Conservation (phyloP, 2,888 invertebrate species). For the Euzophera pinguis region DNA sequence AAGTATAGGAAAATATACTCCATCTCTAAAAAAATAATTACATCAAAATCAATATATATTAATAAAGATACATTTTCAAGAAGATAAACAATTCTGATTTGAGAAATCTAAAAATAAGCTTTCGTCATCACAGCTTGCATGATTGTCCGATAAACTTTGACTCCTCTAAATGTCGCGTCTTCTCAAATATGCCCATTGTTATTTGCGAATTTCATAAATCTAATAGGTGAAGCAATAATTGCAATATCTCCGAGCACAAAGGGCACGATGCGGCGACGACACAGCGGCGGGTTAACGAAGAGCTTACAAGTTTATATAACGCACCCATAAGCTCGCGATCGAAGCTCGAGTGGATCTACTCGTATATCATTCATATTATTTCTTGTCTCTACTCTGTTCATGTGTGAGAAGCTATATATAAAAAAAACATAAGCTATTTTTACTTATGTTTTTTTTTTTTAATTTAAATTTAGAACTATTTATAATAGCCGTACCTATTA, state of each 20-base stretch:
- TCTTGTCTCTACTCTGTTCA: no score
- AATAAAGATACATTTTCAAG: no score
- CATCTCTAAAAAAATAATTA: no score
- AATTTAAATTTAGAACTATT: no score
- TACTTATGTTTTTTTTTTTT: no score
- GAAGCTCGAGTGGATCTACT: background rate
- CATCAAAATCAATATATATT: no score
- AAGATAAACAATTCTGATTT: background rate
- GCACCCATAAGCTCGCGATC: background rate
- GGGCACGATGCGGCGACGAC: background rate
- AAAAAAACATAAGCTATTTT: no score
- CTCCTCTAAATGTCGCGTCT: background rate
- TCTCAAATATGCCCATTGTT: slow-evolving; percentile 6
- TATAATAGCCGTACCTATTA: no score
- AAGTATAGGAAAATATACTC: no score
- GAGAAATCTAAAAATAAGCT: background rate
- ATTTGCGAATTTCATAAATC: slow-evolving; percentile 9
- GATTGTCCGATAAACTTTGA: slow-evolving; percentile 6
- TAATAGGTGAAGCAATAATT: slow-evolving; percentile 4
- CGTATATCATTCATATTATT: background rate
- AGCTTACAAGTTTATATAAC: slow-evolving; percentile 8
- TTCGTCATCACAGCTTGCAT: background rate
- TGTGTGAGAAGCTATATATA: no score
- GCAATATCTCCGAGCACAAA: slow-evolving; percentile 1
- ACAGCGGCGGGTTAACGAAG: background rate